Base-by-base conservation (phyloP, 1,140 invertebrate genomes). In the Oryzaephilus surinamensis region DNA sequence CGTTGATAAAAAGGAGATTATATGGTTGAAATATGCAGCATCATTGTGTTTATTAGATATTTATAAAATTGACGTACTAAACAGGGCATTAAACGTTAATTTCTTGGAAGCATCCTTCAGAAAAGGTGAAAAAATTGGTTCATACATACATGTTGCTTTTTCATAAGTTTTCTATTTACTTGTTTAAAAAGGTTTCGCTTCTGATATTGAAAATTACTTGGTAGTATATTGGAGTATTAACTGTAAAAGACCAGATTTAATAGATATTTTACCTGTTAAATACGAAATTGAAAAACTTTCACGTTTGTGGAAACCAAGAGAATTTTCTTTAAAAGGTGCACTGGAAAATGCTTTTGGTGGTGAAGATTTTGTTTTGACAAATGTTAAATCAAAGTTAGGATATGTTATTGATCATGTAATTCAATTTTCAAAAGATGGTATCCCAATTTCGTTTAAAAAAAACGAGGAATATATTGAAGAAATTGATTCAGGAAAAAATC, bases 141-240 rank as follows among this genome's bases (percentile, higher is more conserved):
- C 30, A 31, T 19, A 38, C 18, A 36, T 31, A 29, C 23, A n/a
- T 10, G 23, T 24, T 6, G 3, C 4, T 24, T 24, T 24, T 24
- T 24, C 11, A 6, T 21, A 29, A 15, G 29, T 20, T 14, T 45
- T 24, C 10, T 1, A 24, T n/a, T 24, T 7, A 24, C 43, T 29
- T 50, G 11, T 47, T 45, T 38, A 50, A 43, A 41, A 40, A 19
- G 56, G 58, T 29, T 66, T 63, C 40, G 51, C 40, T 1, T 52
- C 68, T 19, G 65, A 73, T 48, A 64, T 65, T 43, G 50, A 72
- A 13, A 63, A 69, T 43, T 51, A 73, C 14, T 45, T 76, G 16
- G 56, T 64, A 2, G 52, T 81, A 3, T 58, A 73, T 48, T 70
- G 77, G 57, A 64, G 66, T n/a, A 62, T 77, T 2, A 62, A 58